These are phyloP conservation scores for Hemicordylus capensis DNA, from an alignment of 2,113 vertebrate genomes.

Conservation along the genomic window DNA sequence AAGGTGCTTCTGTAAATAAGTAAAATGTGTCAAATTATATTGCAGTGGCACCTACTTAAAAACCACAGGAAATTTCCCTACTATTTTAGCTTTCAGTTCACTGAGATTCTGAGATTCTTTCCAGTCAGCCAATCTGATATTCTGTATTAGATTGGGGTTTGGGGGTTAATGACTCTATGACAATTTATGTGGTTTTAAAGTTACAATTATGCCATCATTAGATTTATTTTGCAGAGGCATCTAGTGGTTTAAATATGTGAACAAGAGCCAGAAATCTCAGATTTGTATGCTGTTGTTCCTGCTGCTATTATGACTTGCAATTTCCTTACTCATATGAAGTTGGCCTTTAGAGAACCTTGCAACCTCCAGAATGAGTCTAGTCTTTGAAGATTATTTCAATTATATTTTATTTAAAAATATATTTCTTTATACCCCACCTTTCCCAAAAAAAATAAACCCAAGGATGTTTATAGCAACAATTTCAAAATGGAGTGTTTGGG, in stretches of 20 bases:
- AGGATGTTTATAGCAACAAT: too few species aligned
- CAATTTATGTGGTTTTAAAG: neutral
- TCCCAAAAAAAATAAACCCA: too few species aligned
- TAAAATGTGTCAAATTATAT: conserved; percentile 3
- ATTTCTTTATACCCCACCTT: too few species aligned
- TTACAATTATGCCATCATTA: neutral
- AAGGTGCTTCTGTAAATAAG: neutral
- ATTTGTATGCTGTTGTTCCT: neutral
- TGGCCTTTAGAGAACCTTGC: neutral
- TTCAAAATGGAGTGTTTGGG: too few species aligned
- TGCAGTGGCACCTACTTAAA: conserved; percentile 44
- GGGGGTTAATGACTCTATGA: neutral
- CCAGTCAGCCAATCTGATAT: neutral
- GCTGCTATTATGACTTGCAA: neutral
- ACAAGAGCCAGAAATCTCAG: neutral
- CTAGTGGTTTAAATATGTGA: neutral
- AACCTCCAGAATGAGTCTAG: neutral
- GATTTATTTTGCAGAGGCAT: neutral
- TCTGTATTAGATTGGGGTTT: neutral
- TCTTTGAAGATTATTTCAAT: neutral
- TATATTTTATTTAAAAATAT: too few species aligned
- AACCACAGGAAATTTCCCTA: neutral
- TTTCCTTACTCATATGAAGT: neutral
- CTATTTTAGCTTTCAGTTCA: neutral
- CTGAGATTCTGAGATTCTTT: neutral